Evolutionary conservation across 2,113 vertebrate genomes (phyloP).

Genomic region (Papio anubis): DNA sequence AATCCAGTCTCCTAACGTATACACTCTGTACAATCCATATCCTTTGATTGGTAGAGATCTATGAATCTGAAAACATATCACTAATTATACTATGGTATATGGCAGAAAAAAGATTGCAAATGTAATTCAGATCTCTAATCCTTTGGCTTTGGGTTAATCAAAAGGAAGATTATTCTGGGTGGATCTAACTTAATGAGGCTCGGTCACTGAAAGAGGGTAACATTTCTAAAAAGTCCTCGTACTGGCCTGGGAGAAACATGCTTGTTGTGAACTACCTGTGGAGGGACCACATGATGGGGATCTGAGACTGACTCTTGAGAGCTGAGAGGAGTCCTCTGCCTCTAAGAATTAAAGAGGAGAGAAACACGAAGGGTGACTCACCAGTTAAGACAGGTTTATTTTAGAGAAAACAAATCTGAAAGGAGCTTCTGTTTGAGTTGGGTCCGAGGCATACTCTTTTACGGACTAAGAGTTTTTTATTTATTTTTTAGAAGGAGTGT

Average conservation of each 20-base stretch:
- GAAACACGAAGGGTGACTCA: too few species aligned
- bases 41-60: neutral
- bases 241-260: neutral
- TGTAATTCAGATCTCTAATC: neutral
- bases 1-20: neutral
- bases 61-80: neutral
- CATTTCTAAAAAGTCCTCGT: neutral
- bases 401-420: too few species aligned
- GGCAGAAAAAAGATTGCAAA: neutral
- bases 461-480: too few species aligned
- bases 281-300: accelerated
- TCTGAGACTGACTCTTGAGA: neutral
- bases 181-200: neutral
- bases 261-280: neutral
- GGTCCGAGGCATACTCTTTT: too few species aligned
- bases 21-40: accelerated
- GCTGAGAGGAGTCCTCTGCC: neutral
- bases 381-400: too few species aligned
- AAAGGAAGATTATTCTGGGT: neutral
- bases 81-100: neutral
- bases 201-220: neutral
- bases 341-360: too few species aligned
- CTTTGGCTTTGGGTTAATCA: neutral
- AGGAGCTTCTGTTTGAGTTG: too few species aligned
- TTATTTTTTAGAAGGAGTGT: too few species aligned